Evolutionary conservation across 2,113 vertebrate genomes (phyloP).

Genomic region (Erythrocebus patas): DNA sequence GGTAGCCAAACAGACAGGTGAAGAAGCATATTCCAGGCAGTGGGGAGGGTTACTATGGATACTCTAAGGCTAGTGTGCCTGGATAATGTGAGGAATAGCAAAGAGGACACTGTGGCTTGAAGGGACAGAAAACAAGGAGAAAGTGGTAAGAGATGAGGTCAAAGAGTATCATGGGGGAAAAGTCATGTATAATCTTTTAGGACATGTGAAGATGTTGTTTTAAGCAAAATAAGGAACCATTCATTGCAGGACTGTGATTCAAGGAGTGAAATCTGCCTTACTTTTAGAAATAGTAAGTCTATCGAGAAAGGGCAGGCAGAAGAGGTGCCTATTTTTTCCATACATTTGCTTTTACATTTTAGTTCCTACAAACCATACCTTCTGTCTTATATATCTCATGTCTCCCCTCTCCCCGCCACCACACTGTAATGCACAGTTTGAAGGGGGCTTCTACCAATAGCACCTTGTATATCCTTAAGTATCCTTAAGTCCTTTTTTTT

Average conservation of each 20-base stretch:
- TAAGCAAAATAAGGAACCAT: background rate
- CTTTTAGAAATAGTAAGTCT: background rate
- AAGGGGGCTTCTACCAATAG: background rate
- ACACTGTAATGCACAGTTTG: fast-evolving
- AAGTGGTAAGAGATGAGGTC: background rate
- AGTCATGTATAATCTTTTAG: background rate
- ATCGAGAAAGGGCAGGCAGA: background rate
- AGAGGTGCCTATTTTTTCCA: background rate
- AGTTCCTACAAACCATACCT: background rate
- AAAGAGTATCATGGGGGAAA: background rate
- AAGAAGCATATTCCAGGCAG: background rate
- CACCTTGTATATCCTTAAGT: background rate
- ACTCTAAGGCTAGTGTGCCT: background rate
- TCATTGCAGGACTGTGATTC: background rate
- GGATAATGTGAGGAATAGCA: background rate
- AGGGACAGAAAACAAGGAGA: background rate
- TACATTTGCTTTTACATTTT: background rate
- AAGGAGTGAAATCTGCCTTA: background rate
- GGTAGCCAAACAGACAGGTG: background rate
- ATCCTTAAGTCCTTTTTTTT: background rate
- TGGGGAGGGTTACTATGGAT: background rate
- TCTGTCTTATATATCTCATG: background rate
- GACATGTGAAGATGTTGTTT: background rate
- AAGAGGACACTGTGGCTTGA: background rate
- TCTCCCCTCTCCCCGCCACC: fast-evolving